Evolutionary conservation across 2,797 vertebrate species (phyloP).

Genomic region (Falco peregrinus): DNA sequence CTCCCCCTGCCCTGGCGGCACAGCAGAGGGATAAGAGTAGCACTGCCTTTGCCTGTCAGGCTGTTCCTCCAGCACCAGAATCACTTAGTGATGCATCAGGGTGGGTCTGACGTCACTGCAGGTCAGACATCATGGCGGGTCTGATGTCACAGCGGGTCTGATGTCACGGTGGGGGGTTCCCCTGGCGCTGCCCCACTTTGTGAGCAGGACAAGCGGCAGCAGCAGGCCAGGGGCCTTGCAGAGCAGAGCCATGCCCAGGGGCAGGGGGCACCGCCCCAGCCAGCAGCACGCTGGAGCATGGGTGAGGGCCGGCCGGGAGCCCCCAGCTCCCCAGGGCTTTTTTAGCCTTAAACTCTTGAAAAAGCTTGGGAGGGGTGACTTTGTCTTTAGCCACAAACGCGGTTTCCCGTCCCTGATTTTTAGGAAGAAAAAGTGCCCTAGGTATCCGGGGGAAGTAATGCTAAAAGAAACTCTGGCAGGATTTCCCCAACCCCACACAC

Average conservation of each 20-base stretch:
- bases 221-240: too few species aligned
- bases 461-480: neutral
- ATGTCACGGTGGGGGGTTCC: neutral
- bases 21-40: fast-evolving
- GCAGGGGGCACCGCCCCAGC: conserved; percentile 26
- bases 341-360: neutral
- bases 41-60: fast-evolving
- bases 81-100: too few species aligned
- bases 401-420: neutral
- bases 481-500: too few species aligned
- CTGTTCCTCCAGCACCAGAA: fast-evolving
- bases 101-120: neutral
- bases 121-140: too few species aligned
- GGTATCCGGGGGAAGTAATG: neutral
- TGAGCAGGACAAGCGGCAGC: fast-evolving
- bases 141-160: neutral
- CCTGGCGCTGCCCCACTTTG: fast-evolving
- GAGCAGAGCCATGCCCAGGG: conserved; percentile 69
- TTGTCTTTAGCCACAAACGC: neutral
- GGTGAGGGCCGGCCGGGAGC: conserved; percentile 50
- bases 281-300: conserved; percentile 69
- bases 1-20: neutral
- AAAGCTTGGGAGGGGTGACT: fast-evolving
- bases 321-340: fast-evolving
- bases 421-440: neutral